Base-by-base conservation (phyloP, 2,797 vertebrate genomes). In the Erithacus rubecula region DNA sequence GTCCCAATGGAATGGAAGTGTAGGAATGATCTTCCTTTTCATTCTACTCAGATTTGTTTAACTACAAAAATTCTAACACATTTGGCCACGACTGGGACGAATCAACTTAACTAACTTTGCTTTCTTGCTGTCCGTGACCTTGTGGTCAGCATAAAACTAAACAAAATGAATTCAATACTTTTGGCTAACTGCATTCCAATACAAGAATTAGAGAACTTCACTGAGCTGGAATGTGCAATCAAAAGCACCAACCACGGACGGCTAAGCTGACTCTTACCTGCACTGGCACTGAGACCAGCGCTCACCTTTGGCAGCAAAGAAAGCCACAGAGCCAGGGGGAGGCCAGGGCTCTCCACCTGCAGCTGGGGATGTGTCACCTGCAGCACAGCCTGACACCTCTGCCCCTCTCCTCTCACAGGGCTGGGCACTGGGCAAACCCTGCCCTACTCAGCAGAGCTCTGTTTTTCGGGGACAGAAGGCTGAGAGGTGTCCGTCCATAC, bases 1-100 rank as follows among this genome's bases (percentile, higher is more conserved):
- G 46, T 79, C 95, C 67, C 89, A 10, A 23, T 3, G 39, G 88
- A 89, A 87, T 23, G 15, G 62, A 74, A 95, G 21, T 26, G 47
- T 39, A 44, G 70, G 41, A 83, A 87, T 36, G 17, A 74, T 95
- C 64, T 91, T 93, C 67, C 23, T 19, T 94, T 93, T 60, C 63
- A 67, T 39, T 90, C 26, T n/a, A 36, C 60, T 58, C 49, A 75
- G 70, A 76, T 87, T 81, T 68, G 65, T 92, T 93, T 79, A 91
- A 70, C 80, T 82, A 77, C 44, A 79, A 78, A 83, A 81, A 89
- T 20, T 72, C 55, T 64, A 89, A 70, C 75, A 60, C 8, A 12
- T 80, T 64, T 76, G 81, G 39, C 70, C 14, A 17, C 0, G 0
- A 68, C 2, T 56, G 51, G 41, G 41, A 83, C 8, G 44, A 86